Evolutionary conservation across 2,888 invertebrate genomes (phyloP), one percentile per base, ranked within the genome.

Genomic region (Tryphoninae sp.): DNA sequence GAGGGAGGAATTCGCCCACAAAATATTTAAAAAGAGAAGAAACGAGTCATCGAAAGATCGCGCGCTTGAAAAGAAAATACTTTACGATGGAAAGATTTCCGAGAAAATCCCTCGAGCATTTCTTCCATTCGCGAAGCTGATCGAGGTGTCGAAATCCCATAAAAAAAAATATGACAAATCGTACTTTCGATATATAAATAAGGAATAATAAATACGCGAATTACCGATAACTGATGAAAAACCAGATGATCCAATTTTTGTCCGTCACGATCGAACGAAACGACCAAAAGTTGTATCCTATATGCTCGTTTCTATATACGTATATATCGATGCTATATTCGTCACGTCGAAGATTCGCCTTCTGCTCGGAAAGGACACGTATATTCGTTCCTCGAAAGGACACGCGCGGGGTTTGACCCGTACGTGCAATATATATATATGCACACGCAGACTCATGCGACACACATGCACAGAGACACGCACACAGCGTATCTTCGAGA

Each of bases 401-500:
- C 68, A 68, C 45, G 45, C 58, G 61, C 45, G 45, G 16, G 58
- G 40, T 51, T 68, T 61, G 51, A 68, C 33, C 49, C 23, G 40
- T 68, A 55, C 51, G 62, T 64, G 58, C 55, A 45, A 19, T 45
- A 11, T 13, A 13, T 13, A 13, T n/a, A n/a, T 3, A 22, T 45
- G n/a, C 45, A n/a, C 22, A 59, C 49, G 51, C 40, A 40, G n/a
- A 33, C 33, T 67, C 51, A 4, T 7, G 13, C 49, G 33, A 49
- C 68, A 51, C 78, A n/a, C 6, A n/a, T 49, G 19, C 22, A 26
- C 26, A 58, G 23, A 59, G 16, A 19, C 16, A 42, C 22, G 68
- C 53, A 82, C 80, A 82, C 74, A 22, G 53, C 53, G 55, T 69
- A 77, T 59, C 65, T 64, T 33, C 69, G 64, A 40, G 75, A 75